Conservation (phyloP, 1,140 invertebrate genomes). For the Yoshiicerus persimilis region DNA sequence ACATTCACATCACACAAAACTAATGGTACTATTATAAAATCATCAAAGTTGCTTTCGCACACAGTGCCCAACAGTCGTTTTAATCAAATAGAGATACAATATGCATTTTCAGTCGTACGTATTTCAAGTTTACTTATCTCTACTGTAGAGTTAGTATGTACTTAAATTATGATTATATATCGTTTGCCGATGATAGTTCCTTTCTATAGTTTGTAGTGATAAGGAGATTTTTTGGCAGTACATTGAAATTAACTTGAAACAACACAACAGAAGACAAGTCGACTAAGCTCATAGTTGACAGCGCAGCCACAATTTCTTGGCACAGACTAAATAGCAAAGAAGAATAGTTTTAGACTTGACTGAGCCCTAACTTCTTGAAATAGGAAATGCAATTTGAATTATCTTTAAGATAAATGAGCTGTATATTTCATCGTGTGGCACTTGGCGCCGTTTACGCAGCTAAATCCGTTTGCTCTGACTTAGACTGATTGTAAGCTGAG, state of each 20-base stretch:
- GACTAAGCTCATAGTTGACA: not conserved
- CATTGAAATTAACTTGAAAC: not conserved
- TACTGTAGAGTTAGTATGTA: not conserved
- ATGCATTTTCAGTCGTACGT: not conserved
- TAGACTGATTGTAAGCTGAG: not conserved
- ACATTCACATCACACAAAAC: not conserved
- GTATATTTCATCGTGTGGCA: not conserved
- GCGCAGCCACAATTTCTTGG: not conserved
- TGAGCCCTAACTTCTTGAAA: not conserved
- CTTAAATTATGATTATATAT: not conserved
- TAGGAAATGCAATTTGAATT: not conserved
- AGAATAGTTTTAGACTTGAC: not conserved
- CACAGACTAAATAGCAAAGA: not conserved
- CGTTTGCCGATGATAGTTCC: not conserved
- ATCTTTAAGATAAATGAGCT: constrained; percentile 5
- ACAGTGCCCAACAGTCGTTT: not conserved
- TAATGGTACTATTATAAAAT: not conserved
- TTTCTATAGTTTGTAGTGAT: not conserved
- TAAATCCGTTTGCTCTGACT: not conserved
- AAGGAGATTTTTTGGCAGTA: not conserved
- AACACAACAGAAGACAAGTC: not conserved
- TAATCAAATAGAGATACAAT: not conserved
- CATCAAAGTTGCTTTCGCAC: not conserved
- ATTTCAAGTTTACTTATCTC: not conserved
- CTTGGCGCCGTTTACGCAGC: not conserved